Conservation (phyloP, 1,140 invertebrate genomes). For the Tribolium castaneum region DNA sequence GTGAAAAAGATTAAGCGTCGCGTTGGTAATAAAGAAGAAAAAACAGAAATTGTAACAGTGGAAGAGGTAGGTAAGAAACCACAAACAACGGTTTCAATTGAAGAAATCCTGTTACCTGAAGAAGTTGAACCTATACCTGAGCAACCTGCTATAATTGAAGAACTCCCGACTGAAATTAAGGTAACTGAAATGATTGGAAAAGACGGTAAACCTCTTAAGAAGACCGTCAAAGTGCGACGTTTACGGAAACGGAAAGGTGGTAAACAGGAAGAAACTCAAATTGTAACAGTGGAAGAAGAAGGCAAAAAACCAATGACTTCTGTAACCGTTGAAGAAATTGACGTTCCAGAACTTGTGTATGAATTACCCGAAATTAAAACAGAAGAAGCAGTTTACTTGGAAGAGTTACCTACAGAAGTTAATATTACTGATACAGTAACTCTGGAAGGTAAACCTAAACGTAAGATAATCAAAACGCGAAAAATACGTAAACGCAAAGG, state of each 20-base stretch:
- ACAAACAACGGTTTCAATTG: constrained; percentile 60
- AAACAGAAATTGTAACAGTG: constrained; percentile 57
- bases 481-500: constrained; percentile 60
- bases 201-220: constrained; percentile 62
- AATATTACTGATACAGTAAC: constrained; percentile 55
- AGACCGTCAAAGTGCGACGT: constrained; percentile 58
- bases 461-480: constrained; percentile 57
- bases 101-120: constrained; percentile 47
- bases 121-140: constrained; percentile 46
- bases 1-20: constrained; percentile 61
- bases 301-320: constrained; percentile 58
- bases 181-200: constrained; percentile 64
- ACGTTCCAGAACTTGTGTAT: constrained; percentile 56
- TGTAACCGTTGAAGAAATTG: constrained; percentile 58
- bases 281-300: constrained; percentile 59
- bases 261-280: constrained; percentile 60
- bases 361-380: constrained; percentile 58
- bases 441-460: constrained; percentile 53
- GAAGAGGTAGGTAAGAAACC: constrained; percentile 63
- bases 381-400: constrained; percentile 62
- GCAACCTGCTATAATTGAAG: constrained; percentile 58
- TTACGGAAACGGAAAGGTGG: constrained; percentile 59
- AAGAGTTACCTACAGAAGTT: constrained; percentile 48
- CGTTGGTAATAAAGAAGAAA: constrained; percentile 57
- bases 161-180: constrained; percentile 56